These are phyloP conservation scores for fruit fly (Drosophila melanogaster) DNA, from an alignment of 1,140 invertebrate genomes.

Conservation along the genomic window DNA sequence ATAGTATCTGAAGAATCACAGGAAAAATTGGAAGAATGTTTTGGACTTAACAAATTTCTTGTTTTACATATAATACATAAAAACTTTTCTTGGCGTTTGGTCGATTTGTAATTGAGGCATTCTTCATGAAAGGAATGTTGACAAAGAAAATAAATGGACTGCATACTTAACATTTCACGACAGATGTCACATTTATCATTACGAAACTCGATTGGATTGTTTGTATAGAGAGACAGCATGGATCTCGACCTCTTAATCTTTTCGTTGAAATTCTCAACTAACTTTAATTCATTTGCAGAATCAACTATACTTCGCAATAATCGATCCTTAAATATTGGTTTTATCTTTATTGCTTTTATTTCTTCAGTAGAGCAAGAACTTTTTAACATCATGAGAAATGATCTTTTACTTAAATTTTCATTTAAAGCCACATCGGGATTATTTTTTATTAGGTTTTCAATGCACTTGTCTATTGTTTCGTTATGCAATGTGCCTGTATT, in stretches of 20 bases:
- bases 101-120: conserved; percentile 42
- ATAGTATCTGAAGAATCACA: conserved; percentile 25
- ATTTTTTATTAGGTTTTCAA: conserved; percentile 14
- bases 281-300: conserved; percentile 3
- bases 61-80: conserved; percentile 42
- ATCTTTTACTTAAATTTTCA: conserved; percentile 17
- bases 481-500: not conserved
- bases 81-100: conserved; percentile 5
- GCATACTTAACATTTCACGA: conserved; percentile 43
- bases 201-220: conserved; percentile 67
- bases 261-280: conserved; percentile 30
- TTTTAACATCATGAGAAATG: conserved; percentile 50
- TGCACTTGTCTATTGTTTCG: conserved; percentile 11
- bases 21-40: not conserved
- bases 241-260: conserved; percentile 19
- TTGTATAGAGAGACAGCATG: conserved; percentile 30
- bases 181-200: conserved; percentile 65
- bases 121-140: conserved; percentile 72
- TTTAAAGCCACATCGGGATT: conserved; percentile 16
- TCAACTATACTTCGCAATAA: conserved; percentile 8
- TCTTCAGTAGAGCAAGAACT: conserved; percentile 20
- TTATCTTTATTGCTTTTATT: conserved; percentile 26
- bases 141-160: conserved; percentile 64
- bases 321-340: conserved; percentile 35
- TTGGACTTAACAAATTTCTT: not conserved